Evolutionary conservation across 1,140 invertebrate genomes (phyloP).

Genomic region (Drosophila mayri): DNA sequence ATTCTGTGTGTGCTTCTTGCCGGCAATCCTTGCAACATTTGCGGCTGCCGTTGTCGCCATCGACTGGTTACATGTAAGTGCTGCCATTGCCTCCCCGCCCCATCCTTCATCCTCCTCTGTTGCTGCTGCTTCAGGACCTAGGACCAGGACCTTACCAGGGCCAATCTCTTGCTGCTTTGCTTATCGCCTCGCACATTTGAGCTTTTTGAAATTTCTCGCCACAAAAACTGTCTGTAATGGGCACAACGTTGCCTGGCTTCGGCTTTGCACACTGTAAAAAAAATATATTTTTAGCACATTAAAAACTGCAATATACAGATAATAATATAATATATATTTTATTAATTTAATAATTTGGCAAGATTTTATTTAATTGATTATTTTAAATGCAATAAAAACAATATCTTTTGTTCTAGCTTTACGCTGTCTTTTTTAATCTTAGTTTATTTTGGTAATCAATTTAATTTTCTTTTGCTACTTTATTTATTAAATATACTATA

Average conservation of each 20-base stretch:
- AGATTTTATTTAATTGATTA: background rate
- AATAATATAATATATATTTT: background rate
- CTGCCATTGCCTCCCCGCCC: conserved; percentile 32
- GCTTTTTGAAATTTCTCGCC: conserved; percentile 67
- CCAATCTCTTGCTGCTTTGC: conserved; percentile 70
- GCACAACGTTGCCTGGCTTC: conserved; percentile 48
- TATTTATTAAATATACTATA: too few species aligned
- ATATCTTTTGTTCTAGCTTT: background rate
- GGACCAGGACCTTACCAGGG: conserved; percentile 3
- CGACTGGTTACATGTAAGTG: conserved; percentile 67
- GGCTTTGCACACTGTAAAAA: conserved; percentile 1
- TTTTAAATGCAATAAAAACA: background rate
- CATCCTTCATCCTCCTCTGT: background rate
- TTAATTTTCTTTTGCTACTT: too few species aligned
- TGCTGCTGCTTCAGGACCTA: conserved; percentile 1
- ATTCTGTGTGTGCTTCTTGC: conserved; percentile 61
- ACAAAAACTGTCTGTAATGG: conserved; percentile 62
- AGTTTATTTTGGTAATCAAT: background rate
- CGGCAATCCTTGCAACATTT: conserved; percentile 55
- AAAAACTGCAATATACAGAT: background rate
- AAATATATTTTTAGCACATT: background rate
- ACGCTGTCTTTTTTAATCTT: background rate
- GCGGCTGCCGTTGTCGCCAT: conserved; percentile 58
- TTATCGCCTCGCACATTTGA: conserved; percentile 82
- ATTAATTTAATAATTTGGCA: background rate